Conservation (phyloP, 2,888 invertebrate genomes). For the Drosophila parthenogenetica region DNA sequence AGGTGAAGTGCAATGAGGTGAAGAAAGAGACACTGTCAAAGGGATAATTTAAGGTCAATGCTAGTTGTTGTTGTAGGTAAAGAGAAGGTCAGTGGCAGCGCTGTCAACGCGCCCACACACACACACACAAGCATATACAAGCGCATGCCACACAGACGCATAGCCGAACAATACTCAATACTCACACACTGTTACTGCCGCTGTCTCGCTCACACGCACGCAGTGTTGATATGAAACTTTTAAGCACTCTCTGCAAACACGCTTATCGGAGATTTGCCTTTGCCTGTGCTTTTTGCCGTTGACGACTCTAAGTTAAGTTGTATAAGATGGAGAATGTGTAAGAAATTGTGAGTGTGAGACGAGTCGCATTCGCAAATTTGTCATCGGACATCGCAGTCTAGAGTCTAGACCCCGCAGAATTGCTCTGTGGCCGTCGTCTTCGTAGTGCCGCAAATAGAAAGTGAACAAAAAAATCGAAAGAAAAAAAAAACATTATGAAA, state of each 20-base stretch:
- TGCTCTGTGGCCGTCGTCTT: slow-evolving; percentile 12
- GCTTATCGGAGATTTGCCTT: slow-evolving; percentile 72
- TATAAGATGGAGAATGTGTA: slow-evolving; percentile 50
- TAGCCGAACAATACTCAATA: slow-evolving; percentile 10
- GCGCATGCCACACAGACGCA: slow-evolving; percentile 7
- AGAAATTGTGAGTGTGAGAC: slow-evolving; percentile 49
- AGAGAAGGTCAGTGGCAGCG: slow-evolving; percentile 58
- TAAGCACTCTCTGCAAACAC: slow-evolving; percentile 46
- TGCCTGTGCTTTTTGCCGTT: slow-evolving; percentile 54
- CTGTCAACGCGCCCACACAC: slow-evolving; percentile 17
- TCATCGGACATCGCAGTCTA: slow-evolving; percentile 57
- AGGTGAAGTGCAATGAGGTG: not conserved
- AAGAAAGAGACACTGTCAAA: not conserved
- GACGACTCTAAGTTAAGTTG: slow-evolving; percentile 40
- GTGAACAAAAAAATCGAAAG: slow-evolving; percentile 23
- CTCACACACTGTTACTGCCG: slow-evolving; percentile 8
- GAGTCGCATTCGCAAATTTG: slow-evolving; percentile 69
- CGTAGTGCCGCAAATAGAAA: slow-evolving; percentile 45
- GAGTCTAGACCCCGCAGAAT: slow-evolving; percentile 34
- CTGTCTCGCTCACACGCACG: slow-evolving; percentile 12
- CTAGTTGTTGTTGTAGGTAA: slow-evolving; percentile 20
- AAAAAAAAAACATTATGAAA: slow-evolving; percentile 50
- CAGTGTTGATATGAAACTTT: slow-evolving; percentile 18
- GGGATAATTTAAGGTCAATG: slow-evolving; percentile 59
- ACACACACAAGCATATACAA: slow-evolving; percentile 14